Evolutionary conservation across 2,113 vertebrate species (phyloP).

Genomic region (Otolemur garnettii): DNA sequence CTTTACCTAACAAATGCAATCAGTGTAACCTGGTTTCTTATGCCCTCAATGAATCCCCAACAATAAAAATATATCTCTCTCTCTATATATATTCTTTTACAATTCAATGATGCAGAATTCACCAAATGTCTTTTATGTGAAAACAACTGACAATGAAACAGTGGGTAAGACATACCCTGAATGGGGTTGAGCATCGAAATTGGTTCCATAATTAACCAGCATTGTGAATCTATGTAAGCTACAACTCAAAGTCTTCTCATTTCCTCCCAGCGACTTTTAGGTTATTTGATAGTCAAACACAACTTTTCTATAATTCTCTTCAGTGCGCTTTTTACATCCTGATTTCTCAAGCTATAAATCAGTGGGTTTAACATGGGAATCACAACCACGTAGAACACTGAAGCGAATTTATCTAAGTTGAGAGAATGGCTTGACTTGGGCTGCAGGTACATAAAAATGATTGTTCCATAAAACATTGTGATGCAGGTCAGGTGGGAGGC

Average conservation of each 20-base stretch:
- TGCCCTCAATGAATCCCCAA: no score
- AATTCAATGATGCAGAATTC: background rate
- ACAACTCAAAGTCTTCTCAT: background rate
- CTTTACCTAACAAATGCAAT: no score
- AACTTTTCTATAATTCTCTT: conserved; percentile 55
- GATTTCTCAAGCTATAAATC: conserved; percentile 68
- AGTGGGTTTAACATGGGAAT: conserved; percentile 75
- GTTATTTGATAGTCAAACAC: background rate
- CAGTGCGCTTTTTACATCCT: conserved; percentile 62
- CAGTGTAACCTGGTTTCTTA: no score
- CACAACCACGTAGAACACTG: conserved; percentile 56
- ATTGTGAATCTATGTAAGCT: background rate
- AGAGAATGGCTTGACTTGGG: conserved; percentile 70
- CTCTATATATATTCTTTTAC: background rate
- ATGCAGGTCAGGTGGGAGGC: conserved; percentile 67
- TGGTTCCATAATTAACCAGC: background rate
- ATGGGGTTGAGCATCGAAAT: accelerated
- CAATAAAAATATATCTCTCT: background rate
- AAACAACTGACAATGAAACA: background rate
- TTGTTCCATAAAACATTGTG: conserved; percentile 68
- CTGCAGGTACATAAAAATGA: conserved; percentile 74
- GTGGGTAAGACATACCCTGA: background rate
- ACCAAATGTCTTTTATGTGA: background rate
- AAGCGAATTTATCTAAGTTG: conserved; percentile 62
- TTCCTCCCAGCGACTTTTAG: background rate